Evolutionary conservation across 2,797 vertebrate species (phyloP).

Genomic region (Mico argentatus): DNA sequence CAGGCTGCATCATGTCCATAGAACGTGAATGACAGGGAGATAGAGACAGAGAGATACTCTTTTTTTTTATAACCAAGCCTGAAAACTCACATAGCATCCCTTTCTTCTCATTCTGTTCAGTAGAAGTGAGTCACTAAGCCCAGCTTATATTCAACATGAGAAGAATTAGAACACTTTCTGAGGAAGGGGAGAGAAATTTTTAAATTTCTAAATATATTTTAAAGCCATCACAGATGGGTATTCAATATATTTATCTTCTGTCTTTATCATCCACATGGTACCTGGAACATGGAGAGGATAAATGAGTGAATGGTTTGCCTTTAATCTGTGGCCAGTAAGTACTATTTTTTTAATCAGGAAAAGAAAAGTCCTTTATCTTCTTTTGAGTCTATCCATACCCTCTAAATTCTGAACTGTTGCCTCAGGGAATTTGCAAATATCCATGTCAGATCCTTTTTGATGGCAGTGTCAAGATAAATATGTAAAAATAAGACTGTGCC

Average conservation of each 20-base stretch:
- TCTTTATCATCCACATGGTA: background rate
- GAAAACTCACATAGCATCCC: background rate
- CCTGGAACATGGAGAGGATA: background rate
- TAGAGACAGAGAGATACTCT: background rate
- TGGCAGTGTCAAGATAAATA: background rate
- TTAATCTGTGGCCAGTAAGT: background rate
- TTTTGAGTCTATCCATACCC: background rate
- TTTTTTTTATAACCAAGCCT: background rate
- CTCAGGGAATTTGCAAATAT: background rate
- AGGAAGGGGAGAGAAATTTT: background rate
- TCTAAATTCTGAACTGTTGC: background rate
- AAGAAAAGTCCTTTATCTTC: background rate
- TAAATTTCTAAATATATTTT: background rate
- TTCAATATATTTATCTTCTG: background rate
- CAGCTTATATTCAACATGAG: background rate
- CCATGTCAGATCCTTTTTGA: background rate
- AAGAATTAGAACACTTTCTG: background rate
- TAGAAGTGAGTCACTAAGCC: background rate
- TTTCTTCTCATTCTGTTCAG: background rate
- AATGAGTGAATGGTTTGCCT: background rate
- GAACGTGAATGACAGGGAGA: background rate
- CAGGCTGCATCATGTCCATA: background rate
- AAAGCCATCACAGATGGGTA: background rate
- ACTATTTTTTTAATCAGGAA: background rate
- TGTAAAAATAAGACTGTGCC: background rate